These are phyloP conservation scores for Lycaena phlaeas DNA, from an alignment of 2,888 invertebrate genomes.

Conservation along the genomic window DNA sequence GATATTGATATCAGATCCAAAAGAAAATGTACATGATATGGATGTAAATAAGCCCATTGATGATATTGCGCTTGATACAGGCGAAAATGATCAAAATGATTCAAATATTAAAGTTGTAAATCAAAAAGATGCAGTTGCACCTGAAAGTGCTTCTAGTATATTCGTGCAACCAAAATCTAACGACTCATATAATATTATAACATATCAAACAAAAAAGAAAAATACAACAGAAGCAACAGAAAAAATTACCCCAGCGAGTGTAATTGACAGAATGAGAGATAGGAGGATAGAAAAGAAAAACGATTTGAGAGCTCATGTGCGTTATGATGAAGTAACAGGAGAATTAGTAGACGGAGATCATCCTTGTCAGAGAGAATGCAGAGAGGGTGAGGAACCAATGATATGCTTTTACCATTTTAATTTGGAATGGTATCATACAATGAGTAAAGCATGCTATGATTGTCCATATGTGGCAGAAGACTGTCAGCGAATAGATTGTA, in stretches of 20 bases:
- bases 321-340: constrained; percentile 59
- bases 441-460: constrained; percentile 90
- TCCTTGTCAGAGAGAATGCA: constrained; percentile 80
- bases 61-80: constrained; percentile 3
- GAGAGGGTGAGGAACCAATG: constrained; percentile 73
- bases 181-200: constrained; percentile 33
- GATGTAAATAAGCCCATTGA: constrained; percentile 2
- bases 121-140: constrained; percentile 24
- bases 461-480: constrained; percentile 85
- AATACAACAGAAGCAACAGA: constrained; percentile 22
- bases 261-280: constrained; percentile 20
- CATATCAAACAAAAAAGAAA: constrained; percentile 28
- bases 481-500: constrained; percentile 84
- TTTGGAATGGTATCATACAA: constrained; percentile 87
- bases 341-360: constrained; percentile 54
- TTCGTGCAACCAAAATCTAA: constrained; percentile 34
- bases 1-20: constrained; percentile 9
- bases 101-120: constrained; percentile 28
- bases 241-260: constrained; percentile 21
- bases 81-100: constrained; percentile 11
- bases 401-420: constrained; percentile 81
- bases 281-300: constrained; percentile 34
- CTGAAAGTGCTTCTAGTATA: constrained; percentile 55
- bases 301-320: constrained; percentile 41
- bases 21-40: constrained; percentile 11